Evolutionary conservation across 2,797 vertebrate genomes (phyloP).

Genomic region (Pyrocephalus nanus): DNA sequence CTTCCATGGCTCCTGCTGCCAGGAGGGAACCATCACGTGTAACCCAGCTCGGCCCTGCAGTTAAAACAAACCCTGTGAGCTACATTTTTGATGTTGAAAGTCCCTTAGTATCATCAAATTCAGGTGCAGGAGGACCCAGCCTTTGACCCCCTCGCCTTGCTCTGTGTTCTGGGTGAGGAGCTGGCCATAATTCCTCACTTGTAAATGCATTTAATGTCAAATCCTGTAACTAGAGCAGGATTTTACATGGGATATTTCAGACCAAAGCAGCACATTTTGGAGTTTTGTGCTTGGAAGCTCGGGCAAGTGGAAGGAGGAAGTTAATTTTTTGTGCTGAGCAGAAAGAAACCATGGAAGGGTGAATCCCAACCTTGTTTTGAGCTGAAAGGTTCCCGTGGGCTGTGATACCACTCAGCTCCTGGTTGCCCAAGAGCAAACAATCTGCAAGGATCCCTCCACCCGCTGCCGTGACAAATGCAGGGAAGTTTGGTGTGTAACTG

Average conservation of each 20-base stretch:
- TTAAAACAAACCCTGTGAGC: not conserved
- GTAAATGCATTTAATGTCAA: not conserved
- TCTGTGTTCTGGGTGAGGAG: not conserved
- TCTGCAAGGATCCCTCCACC: not conserved
- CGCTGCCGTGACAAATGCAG: not conserved
- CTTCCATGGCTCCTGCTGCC: not conserved
- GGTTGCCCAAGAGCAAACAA: not conserved
- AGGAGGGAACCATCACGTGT: not conserved
- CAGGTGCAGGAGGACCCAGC: not conserved
- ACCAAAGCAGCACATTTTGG: not conserved
- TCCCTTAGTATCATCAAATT: not conserved
- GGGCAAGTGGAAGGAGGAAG: not conserved
- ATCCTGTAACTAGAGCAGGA: no score
- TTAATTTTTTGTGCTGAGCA: not conserved
- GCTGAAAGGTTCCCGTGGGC: not conserved
- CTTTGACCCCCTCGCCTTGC: not conserved
- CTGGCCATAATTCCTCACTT: not conserved
- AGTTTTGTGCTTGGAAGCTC: not conserved
- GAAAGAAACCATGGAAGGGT: not conserved
- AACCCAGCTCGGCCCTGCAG: not conserved
- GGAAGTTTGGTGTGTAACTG: constrained; percentile 9
- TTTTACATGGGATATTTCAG: not conserved
- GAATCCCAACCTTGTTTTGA: not conserved
- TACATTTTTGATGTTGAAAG: not conserved
- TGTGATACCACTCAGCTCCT: not conserved